phyloP scores from a whole-genome alignment of 2,888 invertebrate species.

The Drosophila recens region DNA sequence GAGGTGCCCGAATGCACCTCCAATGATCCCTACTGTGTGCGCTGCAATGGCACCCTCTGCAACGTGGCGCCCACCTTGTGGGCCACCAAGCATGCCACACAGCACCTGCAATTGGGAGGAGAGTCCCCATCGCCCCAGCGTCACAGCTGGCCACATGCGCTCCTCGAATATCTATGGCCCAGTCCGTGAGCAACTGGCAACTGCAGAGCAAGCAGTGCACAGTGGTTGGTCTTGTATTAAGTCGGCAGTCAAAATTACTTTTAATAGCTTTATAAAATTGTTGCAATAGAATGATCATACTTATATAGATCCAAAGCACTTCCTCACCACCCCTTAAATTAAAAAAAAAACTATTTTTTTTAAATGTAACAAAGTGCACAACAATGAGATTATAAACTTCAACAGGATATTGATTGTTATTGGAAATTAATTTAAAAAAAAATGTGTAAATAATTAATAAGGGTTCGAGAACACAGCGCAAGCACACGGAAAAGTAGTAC shows the following conservation, averaged over 20 bases:
- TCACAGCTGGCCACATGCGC: conserved; percentile 13
- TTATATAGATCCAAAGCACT: too few species aligned
- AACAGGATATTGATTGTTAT: too few species aligned
- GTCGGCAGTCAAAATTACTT: background rate
- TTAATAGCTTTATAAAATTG: background rate
- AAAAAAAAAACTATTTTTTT: too few species aligned
- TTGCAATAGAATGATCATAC: too few species aligned
- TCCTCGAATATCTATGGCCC: conserved; percentile 35
- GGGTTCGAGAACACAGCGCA: too few species aligned
- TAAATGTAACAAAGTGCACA: too few species aligned
- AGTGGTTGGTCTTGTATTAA: background rate
- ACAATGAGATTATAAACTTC: background rate
- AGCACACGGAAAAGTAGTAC: too few species aligned
- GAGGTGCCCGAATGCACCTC: conserved; percentile 75
- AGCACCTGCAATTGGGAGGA: conserved; percentile 6
- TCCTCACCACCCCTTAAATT: too few species aligned
- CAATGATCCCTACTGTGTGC: conserved; percentile 80
- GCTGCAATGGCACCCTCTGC: conserved; percentile 81
- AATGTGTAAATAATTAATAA: too few species aligned
- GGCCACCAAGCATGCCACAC: conserved; percentile 23
- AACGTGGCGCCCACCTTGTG: conserved; percentile 69
- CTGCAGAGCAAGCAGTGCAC: conserved; percentile 1
- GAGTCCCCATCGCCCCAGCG: background rate
- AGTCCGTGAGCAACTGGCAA: conserved; percentile 27
- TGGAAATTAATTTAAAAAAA: too few species aligned